Percentiles rank a stretch among this genome's conserved stretches.
These are phyloP conservation scores for Conus betulinus DNA, from an alignment of 1,140 invertebrate genomes.

Conservation along the genomic window DNA sequence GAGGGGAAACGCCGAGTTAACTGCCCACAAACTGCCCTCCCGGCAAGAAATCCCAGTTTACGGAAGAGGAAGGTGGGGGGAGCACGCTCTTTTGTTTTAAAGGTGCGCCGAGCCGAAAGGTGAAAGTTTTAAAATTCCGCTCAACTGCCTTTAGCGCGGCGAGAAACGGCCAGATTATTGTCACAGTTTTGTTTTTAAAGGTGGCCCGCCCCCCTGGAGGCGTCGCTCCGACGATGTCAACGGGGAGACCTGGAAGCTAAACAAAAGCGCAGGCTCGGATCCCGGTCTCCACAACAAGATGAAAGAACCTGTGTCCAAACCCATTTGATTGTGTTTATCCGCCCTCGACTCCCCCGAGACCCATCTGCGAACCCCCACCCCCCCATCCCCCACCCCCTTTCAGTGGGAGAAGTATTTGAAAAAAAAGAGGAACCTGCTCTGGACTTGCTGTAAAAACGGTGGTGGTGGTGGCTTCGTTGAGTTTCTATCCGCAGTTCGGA, in stretches of 20 bases:
- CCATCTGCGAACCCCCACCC: background rate
- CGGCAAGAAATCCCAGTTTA: no score
- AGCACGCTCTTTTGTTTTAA: no score
- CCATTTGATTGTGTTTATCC: slow-evolving; percentile 27
- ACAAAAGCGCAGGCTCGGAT: background rate
- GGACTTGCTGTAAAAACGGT: background rate
- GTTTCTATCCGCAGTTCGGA: background rate
- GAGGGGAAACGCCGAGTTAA: no score
- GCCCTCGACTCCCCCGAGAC: background rate
- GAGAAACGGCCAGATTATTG: no score
- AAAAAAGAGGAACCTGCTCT: background rate
- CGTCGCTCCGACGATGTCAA: background rate
- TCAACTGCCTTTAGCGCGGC: no score
- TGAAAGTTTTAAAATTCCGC: no score
- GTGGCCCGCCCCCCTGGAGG: no score
- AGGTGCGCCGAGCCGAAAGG: no score
- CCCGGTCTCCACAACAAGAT: background rate
- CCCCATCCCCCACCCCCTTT: background rate
- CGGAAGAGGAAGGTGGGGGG: no score
- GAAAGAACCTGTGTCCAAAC: slow-evolving; percentile 15
- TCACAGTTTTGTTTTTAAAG: no score
- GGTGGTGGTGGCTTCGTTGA: background rate
- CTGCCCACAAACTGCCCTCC: no score
- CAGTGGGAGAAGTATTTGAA: background rate
- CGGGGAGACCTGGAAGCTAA: background rate